A percentile compares a stretch with the other conserved stretches of the same genome.
Conservation (phyloP, 2,797 vertebrate species). For the Paramormyrops hopkinsi region DNA sequence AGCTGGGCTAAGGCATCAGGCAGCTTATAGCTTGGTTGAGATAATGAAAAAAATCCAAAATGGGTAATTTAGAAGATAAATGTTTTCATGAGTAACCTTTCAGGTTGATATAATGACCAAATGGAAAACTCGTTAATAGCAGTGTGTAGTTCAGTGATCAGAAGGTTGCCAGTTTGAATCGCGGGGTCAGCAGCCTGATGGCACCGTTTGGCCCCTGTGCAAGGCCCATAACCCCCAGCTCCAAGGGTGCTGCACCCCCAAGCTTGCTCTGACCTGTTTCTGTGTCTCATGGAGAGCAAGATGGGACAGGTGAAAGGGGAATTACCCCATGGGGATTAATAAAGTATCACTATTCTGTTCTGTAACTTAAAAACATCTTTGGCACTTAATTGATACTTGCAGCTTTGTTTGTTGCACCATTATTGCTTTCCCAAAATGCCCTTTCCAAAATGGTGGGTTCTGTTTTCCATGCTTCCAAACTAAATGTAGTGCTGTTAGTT, state of each 20-base stretch:
- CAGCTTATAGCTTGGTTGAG: neutral
- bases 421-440: neutral
- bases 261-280: neutral
- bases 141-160: neutral
- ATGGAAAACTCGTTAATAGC: neutral
- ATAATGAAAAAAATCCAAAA: neutral
- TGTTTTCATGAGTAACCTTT: neutral
- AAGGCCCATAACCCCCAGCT: neutral
- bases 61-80: neutral
- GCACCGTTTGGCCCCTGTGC: neutral
- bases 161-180: neutral
- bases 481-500: constrained; percentile 1
- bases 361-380: neutral
- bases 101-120: neutral
- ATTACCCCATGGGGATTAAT: neutral
- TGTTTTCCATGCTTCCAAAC: neutral
- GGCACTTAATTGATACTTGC: neutral
- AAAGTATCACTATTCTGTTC: neutral
- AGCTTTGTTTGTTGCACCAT: neutral
- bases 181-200: neutral
- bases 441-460: neutral
- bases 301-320: neutral
- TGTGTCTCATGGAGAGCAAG: neutral
- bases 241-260: neutral
- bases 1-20: neutral